Evolutionary conservation across 2,797 vertebrate species (phyloP).

Genomic region (Malurus splendens): DNA sequence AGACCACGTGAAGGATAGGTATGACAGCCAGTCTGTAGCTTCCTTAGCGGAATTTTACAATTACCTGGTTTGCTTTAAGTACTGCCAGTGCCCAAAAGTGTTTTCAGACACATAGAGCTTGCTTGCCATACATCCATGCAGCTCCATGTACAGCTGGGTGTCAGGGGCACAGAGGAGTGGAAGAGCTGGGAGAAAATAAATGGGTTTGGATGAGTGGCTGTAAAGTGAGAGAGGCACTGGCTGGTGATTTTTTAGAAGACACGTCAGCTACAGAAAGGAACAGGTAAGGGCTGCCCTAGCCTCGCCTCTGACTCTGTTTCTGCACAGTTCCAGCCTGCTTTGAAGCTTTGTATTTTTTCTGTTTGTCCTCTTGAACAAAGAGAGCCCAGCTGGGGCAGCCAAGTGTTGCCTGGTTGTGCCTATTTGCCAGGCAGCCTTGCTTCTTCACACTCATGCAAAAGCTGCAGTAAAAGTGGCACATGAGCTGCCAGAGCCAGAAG

Average conservation of each 20-base stretch:
- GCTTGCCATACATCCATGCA: background rate
- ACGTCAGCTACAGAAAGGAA: background rate
- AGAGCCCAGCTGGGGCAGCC: background rate
- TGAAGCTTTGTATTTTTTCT: background rate
- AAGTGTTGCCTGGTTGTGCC: background rate
- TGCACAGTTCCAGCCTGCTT: background rate
- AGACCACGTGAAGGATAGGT: background rate
- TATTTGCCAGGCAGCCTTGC: background rate
- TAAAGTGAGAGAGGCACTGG: background rate
- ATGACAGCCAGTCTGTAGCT: too few species aligned
- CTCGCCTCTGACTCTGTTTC: background rate
- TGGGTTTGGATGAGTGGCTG: background rate
- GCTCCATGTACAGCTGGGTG: background rate
- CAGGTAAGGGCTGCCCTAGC: background rate
- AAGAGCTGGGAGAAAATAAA: background rate
- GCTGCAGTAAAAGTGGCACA: background rate
- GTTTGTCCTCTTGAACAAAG: background rate
- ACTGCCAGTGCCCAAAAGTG: background rate
- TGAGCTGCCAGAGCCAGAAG: background rate
- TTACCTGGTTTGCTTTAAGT: background rate
- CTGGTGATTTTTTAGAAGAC: background rate
- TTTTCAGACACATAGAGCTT: background rate
- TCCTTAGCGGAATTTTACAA: background rate
- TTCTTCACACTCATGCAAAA: background rate
- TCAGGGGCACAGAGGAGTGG: background rate